Base-by-base conservation (phyloP, 37 sponge, comb jelly and placozoan species). In the Chondrilla cf. caribensis region DNA sequence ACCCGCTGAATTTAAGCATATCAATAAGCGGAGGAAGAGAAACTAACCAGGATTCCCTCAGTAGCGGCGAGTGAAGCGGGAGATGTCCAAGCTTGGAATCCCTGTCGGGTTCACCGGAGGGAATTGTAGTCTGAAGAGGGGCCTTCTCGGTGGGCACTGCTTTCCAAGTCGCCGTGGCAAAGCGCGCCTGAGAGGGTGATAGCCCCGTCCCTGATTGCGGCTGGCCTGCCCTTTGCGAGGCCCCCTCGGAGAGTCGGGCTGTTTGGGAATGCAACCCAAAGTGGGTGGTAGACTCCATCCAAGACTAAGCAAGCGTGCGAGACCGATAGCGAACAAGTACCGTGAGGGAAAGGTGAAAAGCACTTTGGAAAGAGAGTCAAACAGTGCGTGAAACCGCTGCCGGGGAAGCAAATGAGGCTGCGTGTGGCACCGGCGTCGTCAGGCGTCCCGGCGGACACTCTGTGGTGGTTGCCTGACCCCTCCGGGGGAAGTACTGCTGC, bases 1-100 rank as follows among this genome's bases (percentile, higher is more conserved):
- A 92, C 93, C 89, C 93, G 87, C 89, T 92, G 92, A 92, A 88
- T 72, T 92, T 92, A 92, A 91, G 92, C 92, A 92, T 92, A 92
- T 92, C 85, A 92, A 81, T 92, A 92, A 92, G 92, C 86, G 92
- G 88, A 92, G 88, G 92, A 91, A 87, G 84, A 91, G 92, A 91
- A 91, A 91, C 89, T 86, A 92, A 92, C 89, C n/a, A 86, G 91
- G 90, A 91, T 91, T 91, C 92, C 92, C 92, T 36, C 84, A 91
- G 88, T 88, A 91, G 84, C 88, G 92, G 88, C 92, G 88, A 91
- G 88, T 82, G 88, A 91, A 91, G 88, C 51, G 92, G 92, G 92
- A 91, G 85, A 31, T 87, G 92, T 88, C 87, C 92, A 83, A 84
- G 82, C 82, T 60, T 84, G 57, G 44, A 91, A 87, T 91, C 92